phyloP scores from a whole-genome alignment of 92 coral and sea anemone genomes.

The Plumapathes pennacea region DNA sequence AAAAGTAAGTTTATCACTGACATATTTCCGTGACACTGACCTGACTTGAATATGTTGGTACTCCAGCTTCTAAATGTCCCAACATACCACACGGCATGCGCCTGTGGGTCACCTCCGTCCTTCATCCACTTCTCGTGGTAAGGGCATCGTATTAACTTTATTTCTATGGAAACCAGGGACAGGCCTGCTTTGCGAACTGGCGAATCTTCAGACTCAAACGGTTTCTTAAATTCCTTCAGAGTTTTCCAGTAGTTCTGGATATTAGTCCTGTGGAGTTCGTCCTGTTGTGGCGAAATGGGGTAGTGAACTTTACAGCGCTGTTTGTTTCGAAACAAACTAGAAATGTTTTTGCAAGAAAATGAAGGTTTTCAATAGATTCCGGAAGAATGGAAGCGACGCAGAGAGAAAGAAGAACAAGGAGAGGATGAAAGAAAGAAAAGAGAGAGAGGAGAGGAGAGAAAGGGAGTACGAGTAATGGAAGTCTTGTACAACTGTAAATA shows the following conservation, averaged over 20 bases:
- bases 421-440: no score
- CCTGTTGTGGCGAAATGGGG: slow-evolving; percentile 11
- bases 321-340: no score
- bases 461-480: background rate
- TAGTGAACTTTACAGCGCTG: background rate
- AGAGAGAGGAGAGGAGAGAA: background rate
- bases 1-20: no score
- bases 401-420: no score
- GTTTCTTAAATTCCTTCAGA: slow-evolving; percentile 64
- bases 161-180: slow-evolving; percentile 67
- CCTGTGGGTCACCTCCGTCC: slow-evolving; percentile 61
- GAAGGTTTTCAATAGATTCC: no score
- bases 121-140: slow-evolving; percentile 62
- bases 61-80: slow-evolving; percentile 74
- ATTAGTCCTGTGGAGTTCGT: slow-evolving; percentile 64
- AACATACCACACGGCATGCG: slow-evolving; percentile 63
- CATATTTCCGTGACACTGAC: no score
- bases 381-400: no score
- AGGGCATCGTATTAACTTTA: slow-evolving; percentile 63
- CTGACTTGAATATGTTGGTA: slow-evolving; percentile 58
- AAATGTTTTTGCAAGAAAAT: no score
- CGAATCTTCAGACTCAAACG: slow-evolving; percentile 53
- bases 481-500: no score
- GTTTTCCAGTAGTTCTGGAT: slow-evolving; percentile 64
- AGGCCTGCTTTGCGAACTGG: slow-evolving; percentile 70